Base-by-base conservation (phyloP, 2,797 vertebrate species). In the Neosalanx taihuensis region DNA sequence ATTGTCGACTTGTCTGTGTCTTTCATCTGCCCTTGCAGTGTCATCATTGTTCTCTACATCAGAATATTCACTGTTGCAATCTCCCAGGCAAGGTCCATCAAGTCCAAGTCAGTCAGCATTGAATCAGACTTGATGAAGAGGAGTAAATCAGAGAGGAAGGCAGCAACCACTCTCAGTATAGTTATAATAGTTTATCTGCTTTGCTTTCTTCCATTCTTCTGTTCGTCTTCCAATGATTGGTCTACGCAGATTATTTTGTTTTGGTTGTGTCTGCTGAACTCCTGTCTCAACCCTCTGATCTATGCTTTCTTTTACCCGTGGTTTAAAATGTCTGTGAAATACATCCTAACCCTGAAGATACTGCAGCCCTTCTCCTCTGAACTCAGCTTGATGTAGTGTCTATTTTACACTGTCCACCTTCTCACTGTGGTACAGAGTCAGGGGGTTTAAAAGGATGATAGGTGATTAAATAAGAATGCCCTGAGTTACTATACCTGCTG, bases 91-190 rank as follows among this genome's bases (percentile, higher is more conserved):
- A 76, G 79, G 2, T 75, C 79, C 35, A 69, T 78, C 76, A 26
- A 26, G 67, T 74, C 58, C 41, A 41, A 10, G 58, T 46, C 18
- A 33, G 17, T 2, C 31, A 67, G 17, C 63, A 3, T 0, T 0
- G 18, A 0, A 13, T 1, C 1, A 56, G 26, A 0, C 68, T 0
- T 64, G 57, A 41, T 79, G 68, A 76, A 67, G 0, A 76, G 76
- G 4, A 84, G 79, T 46, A 88, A 75, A 64, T 90, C 85, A 0
- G 85, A 89, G 79, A 81, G 7, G 33, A 91, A 90, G 72, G 88
- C 90, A 66, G 83, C 84, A 60, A 84, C 78, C 75, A 87, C 88
- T 26, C 76, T 90, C 13, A 88, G 86, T 3, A 3, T 89, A 15
- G 35, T 73, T 6, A 69, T 89, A 1, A 2, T 85, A 12, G 73